Base-by-base conservation (phyloP, 1,140 invertebrate species). In the Diuraphis noxia region DNA sequence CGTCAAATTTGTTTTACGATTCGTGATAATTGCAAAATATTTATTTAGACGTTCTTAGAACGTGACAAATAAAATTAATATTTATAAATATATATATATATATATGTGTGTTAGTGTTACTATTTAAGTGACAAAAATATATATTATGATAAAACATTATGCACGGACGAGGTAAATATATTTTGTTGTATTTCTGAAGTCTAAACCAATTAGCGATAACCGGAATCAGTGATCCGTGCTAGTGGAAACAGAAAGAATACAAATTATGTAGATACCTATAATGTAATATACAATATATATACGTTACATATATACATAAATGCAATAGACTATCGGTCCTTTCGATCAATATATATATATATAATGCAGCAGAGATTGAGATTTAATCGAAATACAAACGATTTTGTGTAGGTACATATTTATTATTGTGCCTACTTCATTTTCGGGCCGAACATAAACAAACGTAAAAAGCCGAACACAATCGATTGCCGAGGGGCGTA, bases 201-300 rank as follows among this genome's bases (percentile, higher is more conserved):
- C 10, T 81, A 25, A 81, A 81, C 79, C 79, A 81, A 81, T 81
- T 40, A 81, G 38, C 36, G 36, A 81, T 81, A 81, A 81, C 79
- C 9, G 36, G 38, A 81, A 81, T 40, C 79, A 81, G 36, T 38
- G 34, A 38, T 81, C 23, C 79, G 79, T 81, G 79, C 30, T 30
- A 77, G 21, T 38, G 79, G 79, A 81, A 81, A 81, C 23, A 25
- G 9, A 81, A 81, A 38, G 79, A 38, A 23, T 81, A 81, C 36
- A 25, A 38, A 81, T 23, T 40, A 81, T 81, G 8, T n/a, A 63
- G n/a, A n/a, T n/a, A n/a, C n/a, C n/a, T n/a, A 34, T n/a, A n/a
- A 72, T n/a, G n/a, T 72, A 72, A 77, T 77, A 77, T 79, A 63
- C 10, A 63, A 63, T 63, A 77, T 34, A 36, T 34, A 77, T 77